These are phyloP conservation scores for Petaurus breviceps DNA, from an alignment of 2,113 vertebrate species.

Conservation along the genomic window DNA sequence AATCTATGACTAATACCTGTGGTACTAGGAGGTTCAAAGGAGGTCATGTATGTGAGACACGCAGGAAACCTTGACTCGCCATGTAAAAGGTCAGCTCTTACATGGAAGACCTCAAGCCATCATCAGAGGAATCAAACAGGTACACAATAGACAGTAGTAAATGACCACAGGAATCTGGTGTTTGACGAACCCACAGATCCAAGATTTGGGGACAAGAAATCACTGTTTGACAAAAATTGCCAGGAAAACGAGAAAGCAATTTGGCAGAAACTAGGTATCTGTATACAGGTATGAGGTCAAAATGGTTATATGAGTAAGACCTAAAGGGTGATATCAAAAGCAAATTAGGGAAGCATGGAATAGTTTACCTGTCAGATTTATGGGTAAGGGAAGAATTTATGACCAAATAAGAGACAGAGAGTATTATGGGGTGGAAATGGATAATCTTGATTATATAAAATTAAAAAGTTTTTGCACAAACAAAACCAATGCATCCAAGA, in stretches of 20 bases:
- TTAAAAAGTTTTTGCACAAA: not conserved
- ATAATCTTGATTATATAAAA: too few relatives aligned
- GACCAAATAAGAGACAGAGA: too few relatives aligned
- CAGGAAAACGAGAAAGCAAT: not conserved
- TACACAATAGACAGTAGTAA: not conserved
- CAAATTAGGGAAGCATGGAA: not conserved
- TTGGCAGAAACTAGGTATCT: not conserved
- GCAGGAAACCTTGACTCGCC: not conserved
- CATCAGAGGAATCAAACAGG: not conserved
- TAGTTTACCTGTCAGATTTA: not conserved
- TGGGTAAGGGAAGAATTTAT: not conserved
- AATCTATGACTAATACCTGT: not conserved
- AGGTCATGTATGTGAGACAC: not conserved
- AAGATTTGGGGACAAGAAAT: not conserved
- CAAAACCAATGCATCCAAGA: not conserved
- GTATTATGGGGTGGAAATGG: too few relatives aligned
- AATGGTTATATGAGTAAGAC: not conserved
- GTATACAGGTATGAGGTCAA: not conserved
- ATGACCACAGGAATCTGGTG: not conserved
- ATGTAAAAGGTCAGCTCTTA: not conserved
- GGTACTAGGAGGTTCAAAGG: not conserved
- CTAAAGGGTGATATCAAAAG: not conserved
- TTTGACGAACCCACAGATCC: not conserved
- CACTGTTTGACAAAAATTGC: not conserved
- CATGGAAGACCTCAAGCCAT: not conserved